Evolutionary conservation across 2,888 invertebrate genomes (phyloP).

Genomic region (Philaethria dido): DNA sequence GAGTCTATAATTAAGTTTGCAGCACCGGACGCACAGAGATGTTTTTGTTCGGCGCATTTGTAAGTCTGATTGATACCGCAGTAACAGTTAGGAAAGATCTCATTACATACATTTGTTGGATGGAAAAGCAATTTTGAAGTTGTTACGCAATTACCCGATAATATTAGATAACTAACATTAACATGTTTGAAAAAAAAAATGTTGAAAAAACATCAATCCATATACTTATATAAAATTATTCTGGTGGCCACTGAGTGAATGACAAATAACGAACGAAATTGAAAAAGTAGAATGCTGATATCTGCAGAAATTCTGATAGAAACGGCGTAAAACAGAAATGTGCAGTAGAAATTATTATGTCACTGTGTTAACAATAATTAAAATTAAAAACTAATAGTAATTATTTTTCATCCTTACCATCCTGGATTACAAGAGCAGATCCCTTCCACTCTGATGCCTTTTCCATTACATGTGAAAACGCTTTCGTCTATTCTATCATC

Average conservation of each 20-base stretch:
- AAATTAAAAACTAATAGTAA: background rate
- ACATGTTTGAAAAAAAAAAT: background rate
- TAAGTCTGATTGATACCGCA: conserved; percentile 39
- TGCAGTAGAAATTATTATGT: no score
- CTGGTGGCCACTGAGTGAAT: background rate
- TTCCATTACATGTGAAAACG: conserved; percentile 67
- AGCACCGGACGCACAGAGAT: conserved; percentile 52
- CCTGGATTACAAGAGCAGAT: conserved; percentile 82
- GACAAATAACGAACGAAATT: no score
- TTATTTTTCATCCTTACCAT: conserved; percentile 55
- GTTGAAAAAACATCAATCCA: no score
- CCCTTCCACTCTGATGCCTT: conserved; percentile 85
- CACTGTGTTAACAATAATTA: no score
- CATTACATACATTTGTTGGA: conserved; percentile 18
- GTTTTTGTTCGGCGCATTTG: conserved; percentile 48
- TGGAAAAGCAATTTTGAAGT: background rate
- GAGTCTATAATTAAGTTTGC: conserved; percentile 53
- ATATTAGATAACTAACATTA: background rate
- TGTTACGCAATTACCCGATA: background rate
- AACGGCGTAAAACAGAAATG: no score
- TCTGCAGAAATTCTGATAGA: no score
- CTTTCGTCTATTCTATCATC: conserved; percentile 56
- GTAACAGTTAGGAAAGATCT: conserved; percentile 28
- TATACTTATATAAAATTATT: background rate
- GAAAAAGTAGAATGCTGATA: no score